A percentile compares a stretch with the other conserved stretches of the same genome.
These are phyloP conservation scores for Plagodis dolabraria DNA, from an alignment of 2,888 invertebrate genomes.

Conservation along the genomic window DNA sequence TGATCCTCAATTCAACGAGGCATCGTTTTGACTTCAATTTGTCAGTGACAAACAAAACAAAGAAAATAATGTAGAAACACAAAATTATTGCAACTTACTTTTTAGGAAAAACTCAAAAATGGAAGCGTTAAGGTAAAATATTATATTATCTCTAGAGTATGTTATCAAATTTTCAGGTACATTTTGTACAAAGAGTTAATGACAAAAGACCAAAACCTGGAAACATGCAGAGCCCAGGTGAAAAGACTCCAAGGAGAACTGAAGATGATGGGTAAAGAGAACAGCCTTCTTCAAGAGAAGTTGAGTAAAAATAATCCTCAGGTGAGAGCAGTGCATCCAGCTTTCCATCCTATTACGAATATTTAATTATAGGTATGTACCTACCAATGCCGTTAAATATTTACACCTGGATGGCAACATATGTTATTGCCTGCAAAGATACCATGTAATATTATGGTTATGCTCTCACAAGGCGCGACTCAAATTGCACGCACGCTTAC, in stretches of 20 bases:
- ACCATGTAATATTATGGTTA: too few relatives aligned
- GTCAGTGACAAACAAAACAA: constrained; percentile 8
- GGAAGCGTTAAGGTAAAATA: constrained; percentile 6
- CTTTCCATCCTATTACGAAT: too few relatives aligned
- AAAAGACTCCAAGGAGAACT: constrained; percentile 86
- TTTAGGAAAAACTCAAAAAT: background rate
- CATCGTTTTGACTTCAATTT: constrained; percentile 5
- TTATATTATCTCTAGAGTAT: constrained; percentile 46
- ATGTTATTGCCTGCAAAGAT: too few relatives aligned
- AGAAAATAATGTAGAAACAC: constrained; percentile 1
- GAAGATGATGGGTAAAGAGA: constrained; percentile 86
- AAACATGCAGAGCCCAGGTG: constrained; percentile 86
- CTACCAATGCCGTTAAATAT: too few relatives aligned
- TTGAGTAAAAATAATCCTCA: constrained; percentile 69
- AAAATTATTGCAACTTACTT: constrained; percentile 1
- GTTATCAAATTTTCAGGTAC: constrained; percentile 72
- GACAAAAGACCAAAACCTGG: constrained; percentile 86
- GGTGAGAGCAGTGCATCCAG: constrained; percentile 43
- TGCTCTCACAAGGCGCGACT: too few relatives aligned
- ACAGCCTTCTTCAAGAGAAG: constrained; percentile 83
- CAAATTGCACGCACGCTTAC: too few relatives aligned
- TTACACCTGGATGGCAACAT: too few relatives aligned
- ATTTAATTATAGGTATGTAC: too few relatives aligned
- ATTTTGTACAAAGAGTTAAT: constrained; percentile 87
- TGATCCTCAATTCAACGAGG: constrained; percentile 21